phyloP scores from a whole-genome alignment of 2,888 invertebrate species.

The Xestia rhomboidea region DNA sequence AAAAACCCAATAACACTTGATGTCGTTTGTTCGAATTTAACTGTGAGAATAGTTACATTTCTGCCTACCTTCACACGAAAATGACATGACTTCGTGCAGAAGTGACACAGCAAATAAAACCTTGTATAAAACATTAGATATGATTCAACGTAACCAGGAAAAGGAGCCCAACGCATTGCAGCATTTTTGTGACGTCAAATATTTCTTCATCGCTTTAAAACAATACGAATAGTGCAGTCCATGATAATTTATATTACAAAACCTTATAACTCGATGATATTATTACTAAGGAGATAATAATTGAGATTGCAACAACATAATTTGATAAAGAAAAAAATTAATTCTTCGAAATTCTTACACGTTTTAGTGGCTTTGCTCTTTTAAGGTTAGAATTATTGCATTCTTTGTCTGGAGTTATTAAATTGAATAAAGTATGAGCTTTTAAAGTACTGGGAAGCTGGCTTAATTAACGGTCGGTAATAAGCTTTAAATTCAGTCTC shows the following conservation, averaged over 20 bases:
- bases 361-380: constrained; percentile 3
- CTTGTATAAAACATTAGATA: background rate
- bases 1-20: background rate
- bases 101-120: background rate
- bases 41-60: background rate
- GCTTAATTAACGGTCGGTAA: too few relatives aligned
- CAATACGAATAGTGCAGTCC: constrained; percentile 40
- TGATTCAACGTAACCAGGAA: constrained; percentile 34
- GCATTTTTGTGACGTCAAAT: constrained; percentile 3
- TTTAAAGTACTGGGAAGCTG: background rate
- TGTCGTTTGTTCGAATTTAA: too few relatives aligned
- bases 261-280: constrained; percentile 29
- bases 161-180: constrained; percentile 13
- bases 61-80: background rate
- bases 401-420: background rate
- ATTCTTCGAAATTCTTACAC: constrained; percentile 32
- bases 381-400: constrained; percentile 4
- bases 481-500: too few relatives aligned
- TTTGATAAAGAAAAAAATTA: constrained; percentile 20
- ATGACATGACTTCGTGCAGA: background rate
- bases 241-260: constrained; percentile 43
- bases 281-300: constrained; percentile 41
- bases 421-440: background rate
- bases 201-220: constrained; percentile 40
- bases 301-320: constrained; percentile 38